Base-by-base conservation (phyloP, 2,797 vertebrate species). In the Sebastes umbrosus region DNA sequence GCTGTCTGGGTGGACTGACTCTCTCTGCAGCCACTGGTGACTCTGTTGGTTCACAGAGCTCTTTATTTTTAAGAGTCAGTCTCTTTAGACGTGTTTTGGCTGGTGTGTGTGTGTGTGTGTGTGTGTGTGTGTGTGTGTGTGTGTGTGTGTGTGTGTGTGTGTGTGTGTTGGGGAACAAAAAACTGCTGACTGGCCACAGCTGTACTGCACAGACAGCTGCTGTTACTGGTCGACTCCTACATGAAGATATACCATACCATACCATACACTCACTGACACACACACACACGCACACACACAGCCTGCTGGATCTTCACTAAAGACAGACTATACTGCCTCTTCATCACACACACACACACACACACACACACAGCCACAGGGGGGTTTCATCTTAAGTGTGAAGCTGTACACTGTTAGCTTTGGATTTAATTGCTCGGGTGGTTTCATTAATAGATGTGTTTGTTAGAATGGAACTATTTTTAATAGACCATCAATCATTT, bases 161-260 rank as follows among this genome's bases (percentile, higher is more conserved):
- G 24, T 82, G 78, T 52, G 76, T 63, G 73, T 54, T 24, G 54
- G 46, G 9, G 77, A 57, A 20, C 11, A 54, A 60, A 89, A 90
- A 90, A 88, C 5, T 91, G 90, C 90, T 90, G 90, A 91, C 66
- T 88, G 87, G 79, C 73, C 83, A 43, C 77, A 77, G 87, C 77
- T 87, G 78, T 46, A 58, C 32, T 46, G 70, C 59, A 52, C 83
- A 80, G 80, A 59, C 76, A 32, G 81, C 58, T 68, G 80, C 76
- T 68, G 78, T 16, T 75, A 22, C 13, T 70, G 69, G 34, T 55
- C 46, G 58, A 60, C 69, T 85, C 82, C 43, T 46, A 46, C 43
- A 18, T 46, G 43, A 46, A 46, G 3, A 46, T 46, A 43, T 43
- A 39, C 36, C 36, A 39, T 39, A 39, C 36, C 36, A 39, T 39